Percentiles rank a stretch among this genome's conserved stretches.
These are phyloP conservation scores for Eretmochelys imbricata DNA, from an alignment of 2,113 vertebrate species.

Conservation along the genomic window DNA sequence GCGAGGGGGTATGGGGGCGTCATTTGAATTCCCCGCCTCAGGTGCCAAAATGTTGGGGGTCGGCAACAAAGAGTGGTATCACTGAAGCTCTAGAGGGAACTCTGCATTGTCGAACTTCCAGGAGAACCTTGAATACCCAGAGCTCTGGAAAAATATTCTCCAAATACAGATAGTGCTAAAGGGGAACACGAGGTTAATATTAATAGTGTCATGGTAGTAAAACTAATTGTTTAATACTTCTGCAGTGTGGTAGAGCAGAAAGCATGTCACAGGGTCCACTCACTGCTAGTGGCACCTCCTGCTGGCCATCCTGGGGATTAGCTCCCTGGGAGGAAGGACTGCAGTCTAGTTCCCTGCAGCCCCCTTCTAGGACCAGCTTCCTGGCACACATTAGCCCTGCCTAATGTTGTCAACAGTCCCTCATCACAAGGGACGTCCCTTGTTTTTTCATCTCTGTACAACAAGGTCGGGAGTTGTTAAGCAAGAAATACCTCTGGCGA, in stretches of 20 bases:
- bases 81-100: slow-evolving; percentile 27
- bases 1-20: too few relatives aligned
- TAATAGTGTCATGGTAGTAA: neutral
- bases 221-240: neutral
- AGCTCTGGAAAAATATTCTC: neutral
- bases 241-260: neutral
- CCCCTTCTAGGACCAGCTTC: neutral
- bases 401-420: neutral
- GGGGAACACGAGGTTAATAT: neutral
- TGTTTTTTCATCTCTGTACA: neutral
- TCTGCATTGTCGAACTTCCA: neutral
- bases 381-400: neutral
- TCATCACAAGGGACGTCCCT: neutral
- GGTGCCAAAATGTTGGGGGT: too few relatives aligned
- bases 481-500: neutral
- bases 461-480: neutral
- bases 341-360: neutral
- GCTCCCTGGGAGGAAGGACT: neutral
- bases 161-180: neutral
- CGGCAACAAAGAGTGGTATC: neutral
- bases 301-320: neutral
- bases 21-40: too few relatives aligned
- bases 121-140: neutral
- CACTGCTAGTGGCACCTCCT: neutral
- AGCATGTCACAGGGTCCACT: neutral